phyloP scores from a whole-genome alignment of 1,140 invertebrate genomes.

The Diachasma alloeum region DNA sequence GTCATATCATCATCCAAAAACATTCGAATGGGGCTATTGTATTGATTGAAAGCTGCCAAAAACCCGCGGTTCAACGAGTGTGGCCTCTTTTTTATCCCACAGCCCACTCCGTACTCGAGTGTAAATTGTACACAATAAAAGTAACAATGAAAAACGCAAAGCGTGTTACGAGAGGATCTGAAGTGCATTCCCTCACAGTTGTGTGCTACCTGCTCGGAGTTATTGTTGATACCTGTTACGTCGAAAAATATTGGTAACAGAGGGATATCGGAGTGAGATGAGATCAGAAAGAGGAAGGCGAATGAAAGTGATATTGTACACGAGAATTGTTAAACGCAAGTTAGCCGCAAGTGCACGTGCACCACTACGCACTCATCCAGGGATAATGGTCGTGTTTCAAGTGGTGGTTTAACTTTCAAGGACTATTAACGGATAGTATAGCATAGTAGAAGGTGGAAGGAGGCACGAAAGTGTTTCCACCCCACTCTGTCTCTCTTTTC shows the following conservation, averaged over 20 bases:
- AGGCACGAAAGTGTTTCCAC: neutral
- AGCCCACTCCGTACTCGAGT: neutral
- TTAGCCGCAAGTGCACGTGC: slow-evolving; percentile 31
- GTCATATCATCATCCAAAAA: no score
- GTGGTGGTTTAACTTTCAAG: slow-evolving; percentile 52
- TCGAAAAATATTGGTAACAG: neutral
- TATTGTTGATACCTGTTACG: neutral
- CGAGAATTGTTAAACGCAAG: slow-evolving; percentile 7
- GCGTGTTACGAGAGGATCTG: neutral
- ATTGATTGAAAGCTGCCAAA: neutral
- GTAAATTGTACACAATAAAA: neutral
- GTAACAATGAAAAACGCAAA: neutral
- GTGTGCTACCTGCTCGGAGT: neutral
- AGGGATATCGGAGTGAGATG: neutral
- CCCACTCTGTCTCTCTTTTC: neutral
- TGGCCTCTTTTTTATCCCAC: neutral
- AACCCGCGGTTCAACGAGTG: neutral
- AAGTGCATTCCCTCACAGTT: neutral
- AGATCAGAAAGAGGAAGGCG: neutral
- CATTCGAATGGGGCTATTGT: no score
- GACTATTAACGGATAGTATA: slow-evolving; percentile 41
- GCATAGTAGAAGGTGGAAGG: slow-evolving; percentile 16
- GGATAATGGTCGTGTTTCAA: slow-evolving; percentile 45
- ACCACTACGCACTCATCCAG: slow-evolving; percentile 22
- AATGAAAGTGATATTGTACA: neutral